Evolutionary conservation across 2,113 vertebrate genomes (phyloP), one percentile per base, ranked within the genome.

Genomic region (Notothenia rossii): DNA sequence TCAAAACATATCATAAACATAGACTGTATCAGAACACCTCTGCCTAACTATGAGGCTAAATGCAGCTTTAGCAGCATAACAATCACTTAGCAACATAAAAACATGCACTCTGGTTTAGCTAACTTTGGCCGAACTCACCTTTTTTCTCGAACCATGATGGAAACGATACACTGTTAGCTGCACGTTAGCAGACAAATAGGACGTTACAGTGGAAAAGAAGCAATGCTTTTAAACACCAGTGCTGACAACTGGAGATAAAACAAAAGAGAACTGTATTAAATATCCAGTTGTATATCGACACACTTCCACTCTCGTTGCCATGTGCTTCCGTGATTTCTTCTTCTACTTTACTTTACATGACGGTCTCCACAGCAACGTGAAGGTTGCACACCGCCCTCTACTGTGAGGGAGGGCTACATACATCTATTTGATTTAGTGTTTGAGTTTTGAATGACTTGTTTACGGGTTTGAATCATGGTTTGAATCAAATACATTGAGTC

Each of bases 141-240:
- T 84, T 53, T 65, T 3, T 72, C 84, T 86, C 95, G 92, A 69
- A 94, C 94, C 95, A 96, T 96, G 74, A 29, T 92, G 83, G 46
- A 51, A 40, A 50, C 2, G 4, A 5, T 14, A 54, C 45, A 59
- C 6, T 1, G 36, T 4, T 17, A 45, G 12, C 45, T 20, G 2
- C 25, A 20, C 18, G 18, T 18, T 1, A 55, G 12, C 22, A 17
- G 55, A 65, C 17, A 40, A 71, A 9, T 13, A 33, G 10, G 17
- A 15, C 14, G 0, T 18, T 5, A 7, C 13, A n/a, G 18, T 1
- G 9, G 33, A 0, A 3, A 12, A 0, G 14, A 18, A 53, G 49
- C 43, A 3, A 73, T 5, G 43, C 68, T 20, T 9, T 51, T 13
- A 2, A 15, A 33, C 17, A 9, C 1, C 48, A 10, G 0, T 7